These are phyloP conservation scores for Drosophila infuscata DNA, from an alignment of 2,888 invertebrate genomes.

Conservation along the genomic window DNA sequence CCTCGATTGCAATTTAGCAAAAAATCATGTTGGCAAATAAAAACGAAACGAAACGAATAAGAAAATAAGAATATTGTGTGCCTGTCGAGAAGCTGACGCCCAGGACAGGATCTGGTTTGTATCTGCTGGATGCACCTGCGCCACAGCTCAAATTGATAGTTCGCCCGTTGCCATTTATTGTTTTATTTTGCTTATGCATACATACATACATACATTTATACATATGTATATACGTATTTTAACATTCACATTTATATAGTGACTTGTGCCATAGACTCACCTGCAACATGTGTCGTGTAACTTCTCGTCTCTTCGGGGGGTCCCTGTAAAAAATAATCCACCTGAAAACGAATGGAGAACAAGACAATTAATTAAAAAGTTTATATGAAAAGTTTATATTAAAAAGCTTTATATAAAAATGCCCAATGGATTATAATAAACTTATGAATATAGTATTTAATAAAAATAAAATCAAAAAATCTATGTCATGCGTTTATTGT, in stretches of 20 bases:
- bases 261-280: slow-evolving; percentile 42
- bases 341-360: slow-evolving; percentile 47
- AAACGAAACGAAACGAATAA: slow-evolving; percentile 48
- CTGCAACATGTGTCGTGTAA: slow-evolving; percentile 60
- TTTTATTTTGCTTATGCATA: slow-evolving; percentile 30
- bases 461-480: background rate
- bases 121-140: slow-evolving; percentile 65
- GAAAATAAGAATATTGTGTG: slow-evolving; percentile 29
- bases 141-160: slow-evolving; percentile 69
- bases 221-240: slow-evolving; percentile 7
- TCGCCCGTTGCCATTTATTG: slow-evolving; percentile 54
- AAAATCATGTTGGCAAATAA: slow-evolving; percentile 76
- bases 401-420: background rate
- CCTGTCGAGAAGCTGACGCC: slow-evolving; percentile 1
- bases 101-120: slow-evolving; percentile 6
- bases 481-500: background rate
- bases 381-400: background rate
- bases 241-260: slow-evolving; percentile 7
- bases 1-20: slow-evolving; percentile 68
- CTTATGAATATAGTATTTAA: slow-evolving; percentile 2
- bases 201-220: slow-evolving; percentile 9
- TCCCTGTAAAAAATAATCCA: slow-evolving; percentile 43
- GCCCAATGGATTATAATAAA: background rate
- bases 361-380: slow-evolving; percentile 34
- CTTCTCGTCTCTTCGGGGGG: slow-evolving; percentile 41